phyloP scores from a whole-genome alignment of 2,797 vertebrate species.

The Lutjanus argentimaculatus region DNA sequence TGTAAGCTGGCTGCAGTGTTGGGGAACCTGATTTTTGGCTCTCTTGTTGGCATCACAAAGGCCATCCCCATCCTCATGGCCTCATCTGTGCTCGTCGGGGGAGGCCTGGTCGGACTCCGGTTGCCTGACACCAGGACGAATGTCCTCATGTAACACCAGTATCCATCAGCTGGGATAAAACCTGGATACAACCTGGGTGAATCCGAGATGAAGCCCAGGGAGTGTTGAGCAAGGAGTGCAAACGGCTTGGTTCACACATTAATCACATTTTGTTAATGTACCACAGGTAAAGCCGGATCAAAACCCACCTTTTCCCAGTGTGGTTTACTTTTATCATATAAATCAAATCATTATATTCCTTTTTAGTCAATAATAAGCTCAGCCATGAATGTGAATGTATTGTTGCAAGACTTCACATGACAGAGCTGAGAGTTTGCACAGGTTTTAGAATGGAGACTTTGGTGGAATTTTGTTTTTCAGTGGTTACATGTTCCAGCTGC shows the following conservation, averaged over 20 bases:
- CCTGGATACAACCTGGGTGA: slow-evolving; percentile 32
- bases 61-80: slow-evolving; percentile 96
- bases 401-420: slow-evolving; percentile 32
- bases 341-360: slow-evolving; percentile 9
- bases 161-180: slow-evolving; percentile 42
- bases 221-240: slow-evolving; percentile 64
- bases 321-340: slow-evolving; percentile 26
- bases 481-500: slow-evolving; percentile 39
- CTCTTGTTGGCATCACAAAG: slow-evolving; percentile 95
- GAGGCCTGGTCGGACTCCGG: slow-evolving; percentile 93
- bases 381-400: slow-evolving; percentile 46
- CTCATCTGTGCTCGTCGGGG: slow-evolving; percentile 95
- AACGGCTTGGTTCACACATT: slow-evolving; percentile 72
- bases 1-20: slow-evolving; percentile 96
- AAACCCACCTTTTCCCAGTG: slow-evolving; percentile 1
- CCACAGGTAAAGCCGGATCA: slow-evolving; percentile 15
- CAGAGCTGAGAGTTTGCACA: slow-evolving; percentile 25
- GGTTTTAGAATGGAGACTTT: slow-evolving; percentile 16
- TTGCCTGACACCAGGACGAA: slow-evolving; percentile 96
- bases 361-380: slow-evolving; percentile 29
- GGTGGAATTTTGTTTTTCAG: slow-evolving; percentile 23
- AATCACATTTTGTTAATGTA: slow-evolving; percentile 36
- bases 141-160: slow-evolving; percentile 93
- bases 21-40: slow-evolving; percentile 96
- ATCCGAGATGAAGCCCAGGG: slow-evolving; percentile 26